Base-by-base conservation (phyloP, 2,113 vertebrate genomes). In the Trichomycterus rosablanca region DNA sequence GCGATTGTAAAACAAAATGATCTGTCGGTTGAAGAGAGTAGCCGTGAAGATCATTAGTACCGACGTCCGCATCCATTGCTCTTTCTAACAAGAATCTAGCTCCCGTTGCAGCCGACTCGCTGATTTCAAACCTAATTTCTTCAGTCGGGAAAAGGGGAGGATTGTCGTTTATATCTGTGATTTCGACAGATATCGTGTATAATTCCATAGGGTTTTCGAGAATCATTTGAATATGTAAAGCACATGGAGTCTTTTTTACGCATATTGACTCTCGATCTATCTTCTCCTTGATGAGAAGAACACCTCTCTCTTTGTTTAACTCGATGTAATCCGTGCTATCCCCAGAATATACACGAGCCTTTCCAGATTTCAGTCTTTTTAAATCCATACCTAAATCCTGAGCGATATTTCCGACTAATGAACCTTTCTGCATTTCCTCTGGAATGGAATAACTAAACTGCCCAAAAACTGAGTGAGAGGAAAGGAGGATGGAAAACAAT, bases 401-500 rank as follows among this genome's bases (percentile, higher is more conserved):
- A 20, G 78, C 74, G 16, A 86, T 63, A 72, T 82, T 89, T 1
- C 67, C 76, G 32, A 86, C 75, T 45, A 85, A 65, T 1, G 67
- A 79, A 0, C 82, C 80, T 22, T 51, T 81, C 16, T 78, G 76
- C 34, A 6, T 69, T 69, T 88, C 83, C 66, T 88, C 81, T 0
- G 73, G 74, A 69, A 86, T 73, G 20, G 78, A 72, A 59, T 83
- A 85, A 23, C 69, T 78, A 48, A 78, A 71, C n/a, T 83, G 75
- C 16, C 56, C 74, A 10, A 45, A 39, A 16, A 69, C 68, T 1
- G 40, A 16, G 3, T 7, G 15, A 6, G 76, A 1, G 5, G n/a
- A 70, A 11, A 74, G 8, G 6, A 74, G 1, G 14, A 12, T 46
- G 20, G 72, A 24, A 2, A 19, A 60, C 10, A 75, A 18, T 16